Evolutionary conservation across 2,888 invertebrate genomes (phyloP).

Genomic region (Pedicia rivosa): DNA sequence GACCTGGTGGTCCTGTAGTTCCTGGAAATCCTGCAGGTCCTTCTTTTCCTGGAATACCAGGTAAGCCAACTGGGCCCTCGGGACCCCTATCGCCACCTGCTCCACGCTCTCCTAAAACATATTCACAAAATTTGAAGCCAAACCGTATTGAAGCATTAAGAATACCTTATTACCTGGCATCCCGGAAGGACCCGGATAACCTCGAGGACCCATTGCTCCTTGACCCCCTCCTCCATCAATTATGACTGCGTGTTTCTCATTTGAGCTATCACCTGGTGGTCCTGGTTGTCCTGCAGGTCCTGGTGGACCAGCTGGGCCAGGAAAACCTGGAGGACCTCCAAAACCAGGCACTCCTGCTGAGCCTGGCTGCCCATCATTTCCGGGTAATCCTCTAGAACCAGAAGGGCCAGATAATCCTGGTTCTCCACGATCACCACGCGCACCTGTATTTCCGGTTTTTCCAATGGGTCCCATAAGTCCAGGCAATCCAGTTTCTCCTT

Average conservation of each 20-base stretch:
- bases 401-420: conserved; percentile 43
- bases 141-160: no score
- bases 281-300: conserved; percentile 43
- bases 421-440: conserved; percentile 46
- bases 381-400: conserved; percentile 39
- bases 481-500: conserved; percentile 19
- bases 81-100: conserved; percentile 42
- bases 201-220: conserved; percentile 47
- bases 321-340: conserved; percentile 28
- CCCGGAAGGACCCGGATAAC: conserved; percentile 34
- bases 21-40: conserved; percentile 33
- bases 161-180: no score
- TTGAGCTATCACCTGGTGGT: conserved; percentile 39
- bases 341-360: conserved; percentile 19
- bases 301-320: conserved; percentile 37
- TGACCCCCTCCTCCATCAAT: conserved; percentile 67
- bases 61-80: conserved; percentile 56
- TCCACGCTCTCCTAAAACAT: conserved; percentile 33
- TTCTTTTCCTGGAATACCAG: conserved; percentile 58
- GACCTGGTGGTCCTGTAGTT: conserved; percentile 38
- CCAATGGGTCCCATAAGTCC: conserved; percentile 4
- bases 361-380: conserved; percentile 29
- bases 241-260: conserved; percentile 47
- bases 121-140: conserved; percentile 5
- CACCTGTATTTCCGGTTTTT: conserved; percentile 29